phyloP scores from a whole-genome alignment of 1,140 invertebrate species.

The Melitaea cinxia region DNA sequence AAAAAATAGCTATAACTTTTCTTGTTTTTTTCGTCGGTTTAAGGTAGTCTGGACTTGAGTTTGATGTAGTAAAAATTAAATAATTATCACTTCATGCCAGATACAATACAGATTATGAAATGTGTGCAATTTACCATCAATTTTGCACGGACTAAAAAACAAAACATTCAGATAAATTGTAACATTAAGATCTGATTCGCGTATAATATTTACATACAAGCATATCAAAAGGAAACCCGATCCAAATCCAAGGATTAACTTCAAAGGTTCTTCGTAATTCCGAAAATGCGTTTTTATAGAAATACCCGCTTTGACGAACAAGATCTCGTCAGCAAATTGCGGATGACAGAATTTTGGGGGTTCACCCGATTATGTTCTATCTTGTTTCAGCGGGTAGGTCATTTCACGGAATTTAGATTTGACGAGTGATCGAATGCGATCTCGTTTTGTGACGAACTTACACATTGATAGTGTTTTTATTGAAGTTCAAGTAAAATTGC shows the following conservation, averaged over 20 bases:
- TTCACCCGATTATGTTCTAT: conserved; percentile 52
- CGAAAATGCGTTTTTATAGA: conserved; percentile 76
- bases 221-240: conserved; percentile 41
- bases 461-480: not conserved
- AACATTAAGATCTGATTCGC: not conserved
- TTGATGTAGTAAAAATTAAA: too few relatives aligned
- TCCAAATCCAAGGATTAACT: conserved; percentile 72
- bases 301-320: conserved; percentile 67
- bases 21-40: too few relatives aligned
- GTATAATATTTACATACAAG: conserved; percentile 55
- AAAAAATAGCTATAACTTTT: too few relatives aligned
- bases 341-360: conserved; percentile 51
- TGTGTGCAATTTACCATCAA: too few relatives aligned
- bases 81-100: too few relatives aligned
- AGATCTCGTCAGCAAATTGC: conserved; percentile 66
- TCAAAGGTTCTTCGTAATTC: conserved; percentile 69
- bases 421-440: conserved; percentile 17
- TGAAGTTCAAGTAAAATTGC: too few relatives aligned
- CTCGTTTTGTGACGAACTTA: not conserved
- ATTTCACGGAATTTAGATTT: conserved; percentile 39
- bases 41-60: too few relatives aligned
- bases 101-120: too few relatives aligned
- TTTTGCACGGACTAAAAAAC: not conserved
- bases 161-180: not conserved
- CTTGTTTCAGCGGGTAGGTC: conserved; percentile 49